phyloP scores from a whole-genome alignment of 2,113 vertebrate genomes.

The Parus major region DNA sequence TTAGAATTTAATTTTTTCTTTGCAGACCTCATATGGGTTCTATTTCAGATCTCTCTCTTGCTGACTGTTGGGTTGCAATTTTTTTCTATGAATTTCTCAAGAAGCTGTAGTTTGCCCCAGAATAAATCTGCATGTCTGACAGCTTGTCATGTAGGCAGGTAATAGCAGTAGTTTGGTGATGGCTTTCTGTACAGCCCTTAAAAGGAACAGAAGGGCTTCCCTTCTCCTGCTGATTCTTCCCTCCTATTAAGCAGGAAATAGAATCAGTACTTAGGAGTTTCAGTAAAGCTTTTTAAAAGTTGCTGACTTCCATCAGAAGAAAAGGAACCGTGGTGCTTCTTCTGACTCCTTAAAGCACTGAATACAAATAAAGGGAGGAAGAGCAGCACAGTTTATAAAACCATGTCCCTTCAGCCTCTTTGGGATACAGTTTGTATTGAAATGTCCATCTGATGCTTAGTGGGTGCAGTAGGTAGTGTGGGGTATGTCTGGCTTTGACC shows the following conservation, averaged over 20 bases:
- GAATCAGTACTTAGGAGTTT: neutral
- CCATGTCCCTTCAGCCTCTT: neutral
- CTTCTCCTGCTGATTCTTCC: neutral
- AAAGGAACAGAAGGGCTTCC: neutral
- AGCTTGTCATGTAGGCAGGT: neutral
- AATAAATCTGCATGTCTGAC: neutral
- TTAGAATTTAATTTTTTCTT: neutral
- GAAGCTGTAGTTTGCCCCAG: neutral
- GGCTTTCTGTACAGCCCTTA: neutral
- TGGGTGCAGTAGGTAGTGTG: neutral
- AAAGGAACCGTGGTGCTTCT: neutral
- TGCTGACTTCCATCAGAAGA: neutral
- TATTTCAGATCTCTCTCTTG: neutral
- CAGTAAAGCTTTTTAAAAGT: neutral
- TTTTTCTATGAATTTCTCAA: neutral
- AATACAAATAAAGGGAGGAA: neutral
- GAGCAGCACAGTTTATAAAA: neutral
- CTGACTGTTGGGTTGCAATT: neutral
- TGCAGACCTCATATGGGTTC: neutral
- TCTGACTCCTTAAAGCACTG: neutral
- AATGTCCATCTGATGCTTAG: neutral
- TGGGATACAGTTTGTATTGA: neutral
- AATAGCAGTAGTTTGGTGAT: neutral
- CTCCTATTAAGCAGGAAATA: neutral
- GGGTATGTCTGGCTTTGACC: neutral